phyloP scores from a whole-genome alignment of 2,888 invertebrate species.

The Atherix ibis region DNA sequence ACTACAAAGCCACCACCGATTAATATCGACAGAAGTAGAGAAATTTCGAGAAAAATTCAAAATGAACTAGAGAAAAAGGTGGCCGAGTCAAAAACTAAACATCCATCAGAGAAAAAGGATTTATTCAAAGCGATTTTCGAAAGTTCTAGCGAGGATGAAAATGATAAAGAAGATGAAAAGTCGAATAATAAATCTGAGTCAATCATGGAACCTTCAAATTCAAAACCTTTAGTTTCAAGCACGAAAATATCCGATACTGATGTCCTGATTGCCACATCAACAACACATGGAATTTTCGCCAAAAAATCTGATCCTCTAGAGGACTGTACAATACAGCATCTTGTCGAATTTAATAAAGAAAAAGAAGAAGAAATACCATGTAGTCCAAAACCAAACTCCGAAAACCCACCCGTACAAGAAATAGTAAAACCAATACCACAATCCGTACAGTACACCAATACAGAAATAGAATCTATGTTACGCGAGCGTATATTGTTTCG shows the following conservation, averaged over 20 bases:
- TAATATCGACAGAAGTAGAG: too few relatives aligned
- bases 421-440: neutral
- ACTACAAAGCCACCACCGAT: slow-evolving; percentile 2
- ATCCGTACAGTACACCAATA: neutral
- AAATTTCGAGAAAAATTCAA: too few relatives aligned
- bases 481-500: slow-evolving; percentile 1
- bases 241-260: neutral
- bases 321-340: too few relatives aligned
- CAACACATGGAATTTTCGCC: slow-evolving; percentile 52
- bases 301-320: too few relatives aligned
- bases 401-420: neutral
- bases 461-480: slow-evolving; percentile 1
- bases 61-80: slow-evolving; percentile 25
- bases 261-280: slow-evolving; percentile 41
- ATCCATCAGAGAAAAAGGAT: slow-evolving; percentile 48
- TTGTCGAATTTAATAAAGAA: neutral
- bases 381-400: slow-evolving; percentile 8
- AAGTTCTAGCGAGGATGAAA: slow-evolving; percentile 57
- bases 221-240: too few relatives aligned
- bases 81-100: slow-evolving; percentile 22
- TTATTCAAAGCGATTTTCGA: slow-evolving; percentile 82
- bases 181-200: slow-evolving; percentile 14
- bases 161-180: slow-evolving; percentile 21
- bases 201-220: too few relatives aligned
- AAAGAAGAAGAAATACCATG: neutral